Conservation (phyloP, 37 sponge, comb jelly and placozoan species). For the Chondrosia reniformis region DNA sequence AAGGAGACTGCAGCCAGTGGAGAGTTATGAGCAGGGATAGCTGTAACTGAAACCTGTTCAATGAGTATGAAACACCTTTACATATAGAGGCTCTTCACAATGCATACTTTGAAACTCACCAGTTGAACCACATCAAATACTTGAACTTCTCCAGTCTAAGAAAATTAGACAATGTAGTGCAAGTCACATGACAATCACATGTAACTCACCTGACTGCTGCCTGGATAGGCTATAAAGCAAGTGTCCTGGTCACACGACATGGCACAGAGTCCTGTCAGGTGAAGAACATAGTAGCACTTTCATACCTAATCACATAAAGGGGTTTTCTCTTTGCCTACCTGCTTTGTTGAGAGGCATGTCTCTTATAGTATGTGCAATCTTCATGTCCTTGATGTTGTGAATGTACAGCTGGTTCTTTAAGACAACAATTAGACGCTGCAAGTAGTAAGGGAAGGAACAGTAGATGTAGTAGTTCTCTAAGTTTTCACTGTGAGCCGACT, state of each 20-base stretch:
- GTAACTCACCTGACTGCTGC: slow-evolving; percentile 89
- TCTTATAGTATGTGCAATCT: slow-evolving; percentile 95
- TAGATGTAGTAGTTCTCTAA: neutral
- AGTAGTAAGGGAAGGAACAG: neutral
- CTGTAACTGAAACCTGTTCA: neutral
- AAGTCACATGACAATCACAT: too few species aligned
- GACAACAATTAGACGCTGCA: slow-evolving; percentile 83
- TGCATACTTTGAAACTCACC: too few species aligned
- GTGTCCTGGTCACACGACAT: slow-evolving; percentile 72
- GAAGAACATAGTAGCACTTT: slow-evolving; percentile 1
- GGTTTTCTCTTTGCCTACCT: slow-evolving; percentile 34
- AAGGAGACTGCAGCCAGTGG: slow-evolving; percentile 92
- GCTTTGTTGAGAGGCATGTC: slow-evolving; percentile 95
- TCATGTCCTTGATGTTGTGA: slow-evolving; percentile 99
- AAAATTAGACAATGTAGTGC: too few species aligned
- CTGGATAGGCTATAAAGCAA: slow-evolving; percentile 85
- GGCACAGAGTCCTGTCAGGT: slow-evolving; percentile 73
- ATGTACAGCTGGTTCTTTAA: slow-evolving; percentile 90
- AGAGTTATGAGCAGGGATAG: slow-evolving; percentile 88
- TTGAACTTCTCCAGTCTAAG: too few species aligned
- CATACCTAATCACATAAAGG: neutral
- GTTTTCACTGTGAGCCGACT: slow-evolving; percentile 22
- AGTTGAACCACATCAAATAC: too few species aligned
- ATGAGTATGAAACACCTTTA: too few species aligned
- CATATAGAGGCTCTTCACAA: too few species aligned